Evolutionary conservation across 2,888 invertebrate species (phyloP).

Genomic region (Agapetus fuscipes): DNA sequence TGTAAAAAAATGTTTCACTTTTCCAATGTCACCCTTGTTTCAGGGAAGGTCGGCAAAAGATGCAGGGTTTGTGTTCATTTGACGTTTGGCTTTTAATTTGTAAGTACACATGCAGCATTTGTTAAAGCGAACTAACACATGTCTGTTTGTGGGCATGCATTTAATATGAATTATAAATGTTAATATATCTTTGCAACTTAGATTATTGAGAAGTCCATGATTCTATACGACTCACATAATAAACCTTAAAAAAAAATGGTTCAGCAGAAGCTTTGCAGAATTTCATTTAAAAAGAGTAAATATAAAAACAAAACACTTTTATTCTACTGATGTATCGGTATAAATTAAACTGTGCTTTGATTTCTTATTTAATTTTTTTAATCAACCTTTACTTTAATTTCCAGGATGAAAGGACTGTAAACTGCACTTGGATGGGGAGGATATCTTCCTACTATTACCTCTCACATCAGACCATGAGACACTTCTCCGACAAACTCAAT

Average conservation of each 20-base stretch:
- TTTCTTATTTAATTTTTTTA: not conserved
- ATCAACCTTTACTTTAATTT: no score
- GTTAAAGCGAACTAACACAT: no score
- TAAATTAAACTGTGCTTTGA: not conserved
- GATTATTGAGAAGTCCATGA: conserved; percentile 26
- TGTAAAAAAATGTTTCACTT: no score
- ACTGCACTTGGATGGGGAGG: conserved; percentile 73
- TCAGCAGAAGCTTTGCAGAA: not conserved
- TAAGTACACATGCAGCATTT: no score
- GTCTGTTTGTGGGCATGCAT: no score
- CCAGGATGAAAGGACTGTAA: conserved; percentile 50
- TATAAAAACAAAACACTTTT: not conserved
- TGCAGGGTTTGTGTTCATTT: no score
- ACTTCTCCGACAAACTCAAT: conserved; percentile 64
- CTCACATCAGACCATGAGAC: conserved; percentile 81
- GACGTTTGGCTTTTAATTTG: no score
- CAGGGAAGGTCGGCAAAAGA: no score
- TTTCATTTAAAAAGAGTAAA: not conserved
- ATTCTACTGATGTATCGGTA: not conserved
- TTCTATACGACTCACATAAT: conserved; percentile 2
- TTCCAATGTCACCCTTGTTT: no score
- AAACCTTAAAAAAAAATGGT: no score
- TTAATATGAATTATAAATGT: no score
- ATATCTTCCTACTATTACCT: conserved; percentile 97
- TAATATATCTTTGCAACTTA: no score